phyloP scores from a whole-genome alignment of 2,797 vertebrate genomes.

The Crocidura indochinensis region DNA sequence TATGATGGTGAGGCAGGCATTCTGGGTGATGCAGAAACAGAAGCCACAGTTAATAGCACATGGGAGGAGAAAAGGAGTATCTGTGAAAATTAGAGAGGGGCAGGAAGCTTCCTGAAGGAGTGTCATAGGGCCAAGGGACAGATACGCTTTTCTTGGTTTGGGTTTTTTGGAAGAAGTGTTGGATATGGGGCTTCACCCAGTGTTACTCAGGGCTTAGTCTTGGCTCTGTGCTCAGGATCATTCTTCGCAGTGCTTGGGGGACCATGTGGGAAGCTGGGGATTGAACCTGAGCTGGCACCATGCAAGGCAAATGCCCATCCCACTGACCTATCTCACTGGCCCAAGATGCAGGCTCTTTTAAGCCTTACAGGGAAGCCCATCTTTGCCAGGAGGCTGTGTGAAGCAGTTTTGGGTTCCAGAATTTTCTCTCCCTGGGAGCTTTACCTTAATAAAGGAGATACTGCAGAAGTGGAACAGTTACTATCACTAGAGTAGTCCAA shows the following conservation, averaged over 20 bases:
- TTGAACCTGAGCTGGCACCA: no score
- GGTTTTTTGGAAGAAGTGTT: no score
- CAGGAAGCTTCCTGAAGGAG: constrained; percentile 9
- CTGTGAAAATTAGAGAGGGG: not conserved
- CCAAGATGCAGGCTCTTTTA: no score
- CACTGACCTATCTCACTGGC: no score
- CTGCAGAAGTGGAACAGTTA: not conserved
- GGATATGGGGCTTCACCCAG: no score
- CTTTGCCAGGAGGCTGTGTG: not conserved
- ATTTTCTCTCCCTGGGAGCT: constrained; percentile 2
- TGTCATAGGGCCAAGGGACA: not conserved
- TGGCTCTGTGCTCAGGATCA: no score
- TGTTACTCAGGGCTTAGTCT: no score
- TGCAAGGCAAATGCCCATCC: no score
- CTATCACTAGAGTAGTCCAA: no score
- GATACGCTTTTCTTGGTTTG: not conserved
- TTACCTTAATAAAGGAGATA: not conserved
- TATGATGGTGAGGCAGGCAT: not conserved
- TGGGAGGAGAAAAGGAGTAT: not conserved
- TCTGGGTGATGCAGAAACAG: not conserved
- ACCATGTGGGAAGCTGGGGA: no score
- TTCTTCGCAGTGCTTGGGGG: no score
- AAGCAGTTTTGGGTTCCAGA: not conserved
- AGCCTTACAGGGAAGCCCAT: no score
- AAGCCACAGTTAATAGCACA: not conserved